Percentiles rank a stretch among this genome's conserved stretches.
phyloP scores from a whole-genome alignment of 2,113 vertebrate genomes.

The Hydrolagus affinis region DNA sequence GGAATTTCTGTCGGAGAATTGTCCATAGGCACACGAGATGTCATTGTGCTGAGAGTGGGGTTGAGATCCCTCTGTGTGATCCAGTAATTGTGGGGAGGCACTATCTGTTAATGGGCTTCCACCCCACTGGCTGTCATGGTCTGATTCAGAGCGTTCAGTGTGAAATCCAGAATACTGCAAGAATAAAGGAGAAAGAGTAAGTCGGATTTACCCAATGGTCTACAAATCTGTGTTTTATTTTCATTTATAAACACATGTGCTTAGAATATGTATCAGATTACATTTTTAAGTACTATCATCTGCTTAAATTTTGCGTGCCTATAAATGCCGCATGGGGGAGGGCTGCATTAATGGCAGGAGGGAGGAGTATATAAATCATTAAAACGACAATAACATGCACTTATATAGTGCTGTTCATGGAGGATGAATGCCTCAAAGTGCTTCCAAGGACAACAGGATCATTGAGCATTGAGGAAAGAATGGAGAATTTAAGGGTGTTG shows the following conservation, averaged over 20 bases:
- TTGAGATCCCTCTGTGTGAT: constrained; percentile 55
- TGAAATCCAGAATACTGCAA: constrained; percentile 84
- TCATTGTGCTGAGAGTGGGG: constrained; percentile 62
- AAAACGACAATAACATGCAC: too few species aligned
- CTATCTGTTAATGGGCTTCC: constrained; percentile 81
- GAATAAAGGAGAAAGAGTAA: constrained; percentile 36
- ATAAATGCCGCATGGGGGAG: neutral
- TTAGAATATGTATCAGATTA: neutral
- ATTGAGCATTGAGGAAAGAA: too few species aligned
- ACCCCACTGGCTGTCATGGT: constrained; percentile 89
- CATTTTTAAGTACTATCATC: neutral
- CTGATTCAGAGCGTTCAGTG: constrained; percentile 80
- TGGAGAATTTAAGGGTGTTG: too few species aligned
- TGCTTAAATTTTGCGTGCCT: neutral
- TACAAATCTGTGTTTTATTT: neutral
- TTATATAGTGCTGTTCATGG: too few species aligned
- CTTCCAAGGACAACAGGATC: too few species aligned
- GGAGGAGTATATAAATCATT: too few species aligned
- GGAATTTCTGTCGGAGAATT: constrained; percentile 62
- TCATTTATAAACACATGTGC: neutral
- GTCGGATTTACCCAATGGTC: neutral
- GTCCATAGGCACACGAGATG: constrained; percentile 73
- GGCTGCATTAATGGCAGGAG: neutral
- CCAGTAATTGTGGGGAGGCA: constrained; percentile 79
- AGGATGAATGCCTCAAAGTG: too few species aligned